Evolutionary conservation across 1,140 invertebrate species (phyloP).

Genomic region (Zaprionus lachaisei): DNA sequence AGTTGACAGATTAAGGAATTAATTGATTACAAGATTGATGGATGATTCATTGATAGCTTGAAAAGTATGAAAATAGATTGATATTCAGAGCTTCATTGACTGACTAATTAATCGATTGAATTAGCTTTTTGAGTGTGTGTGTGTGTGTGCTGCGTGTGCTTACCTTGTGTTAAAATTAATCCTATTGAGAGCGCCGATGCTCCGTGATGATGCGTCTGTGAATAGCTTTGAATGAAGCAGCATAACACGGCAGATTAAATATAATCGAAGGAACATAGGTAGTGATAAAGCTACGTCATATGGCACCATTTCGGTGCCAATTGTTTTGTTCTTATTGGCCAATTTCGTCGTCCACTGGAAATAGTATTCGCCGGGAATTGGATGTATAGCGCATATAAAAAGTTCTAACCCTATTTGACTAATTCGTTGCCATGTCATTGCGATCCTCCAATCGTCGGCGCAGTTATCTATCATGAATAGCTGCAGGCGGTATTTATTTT

Average conservation of each 20-base stretch:
- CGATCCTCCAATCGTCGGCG: constrained; percentile 99
- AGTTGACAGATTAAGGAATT: neutral
- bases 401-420: constrained; percentile 97
- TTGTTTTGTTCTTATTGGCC: constrained; percentile 94
- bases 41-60: neutral
- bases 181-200: constrained; percentile 98
- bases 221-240: constrained; percentile 99
- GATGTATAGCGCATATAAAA: constrained; percentile 97
- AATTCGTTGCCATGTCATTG: constrained; percentile 98
- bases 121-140: neutral
- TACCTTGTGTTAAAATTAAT: constrained; percentile 99
- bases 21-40: neutral
- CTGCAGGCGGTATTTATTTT: constrained; percentile 85
- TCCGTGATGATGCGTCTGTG: constrained; percentile 97
- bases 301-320: constrained; percentile 92
- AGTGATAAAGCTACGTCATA: constrained; percentile 98
- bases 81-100: neutral
- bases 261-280: constrained; percentile 99
- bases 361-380: constrained; percentile 97
- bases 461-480: constrained; percentile 99
- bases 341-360: constrained; percentile 98
- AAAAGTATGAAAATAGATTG: neutral
- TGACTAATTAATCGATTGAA: neutral
- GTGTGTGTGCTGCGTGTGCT: constrained; percentile 22
- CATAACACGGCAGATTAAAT: constrained; percentile 99